phyloP scores from a whole-genome alignment of 2,113 vertebrate species.

The Tursiops truncatus region DNA sequence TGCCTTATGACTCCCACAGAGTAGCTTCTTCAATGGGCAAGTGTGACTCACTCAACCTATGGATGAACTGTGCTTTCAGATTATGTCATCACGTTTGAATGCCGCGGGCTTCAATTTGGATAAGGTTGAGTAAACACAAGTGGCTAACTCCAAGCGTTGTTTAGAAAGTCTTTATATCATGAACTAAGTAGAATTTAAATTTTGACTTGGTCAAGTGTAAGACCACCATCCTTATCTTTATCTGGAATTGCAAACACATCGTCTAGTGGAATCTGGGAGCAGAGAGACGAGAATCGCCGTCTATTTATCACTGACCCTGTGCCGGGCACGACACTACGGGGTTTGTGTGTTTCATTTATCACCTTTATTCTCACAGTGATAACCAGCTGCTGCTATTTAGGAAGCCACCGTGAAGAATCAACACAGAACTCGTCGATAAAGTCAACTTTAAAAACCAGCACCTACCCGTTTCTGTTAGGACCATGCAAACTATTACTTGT shows the following conservation, averaged over 20 bases:
- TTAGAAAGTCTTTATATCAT: background rate
- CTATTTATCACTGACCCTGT: too few relatives aligned
- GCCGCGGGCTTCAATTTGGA: background rate
- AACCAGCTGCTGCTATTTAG: background rate
- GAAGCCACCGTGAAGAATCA: background rate
- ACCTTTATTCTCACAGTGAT: background rate
- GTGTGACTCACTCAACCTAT: slow-evolving; percentile 46
- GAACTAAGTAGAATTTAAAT: background rate
- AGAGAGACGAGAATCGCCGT: fast-evolving
- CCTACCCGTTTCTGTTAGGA: background rate
- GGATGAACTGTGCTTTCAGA: background rate
- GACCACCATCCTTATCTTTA: background rate
- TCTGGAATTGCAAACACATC: background rate
- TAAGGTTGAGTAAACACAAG: background rate
- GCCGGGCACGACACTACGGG: fast-evolving
- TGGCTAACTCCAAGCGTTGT: background rate
- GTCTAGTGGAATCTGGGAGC: background rate
- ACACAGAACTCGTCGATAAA: background rate
- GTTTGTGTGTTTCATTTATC: background rate
- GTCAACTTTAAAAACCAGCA: background rate
- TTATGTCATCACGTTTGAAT: background rate
- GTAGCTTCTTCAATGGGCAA: background rate
- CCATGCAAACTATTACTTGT: background rate
- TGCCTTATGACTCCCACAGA: slow-evolving; percentile 53
- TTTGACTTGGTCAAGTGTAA: background rate